Evolutionary conservation across 35 echinoderm and acorn worm species (phyloP), one percentile per base, ranked within the genome.

Genomic region (Diadema setosum): DNA sequence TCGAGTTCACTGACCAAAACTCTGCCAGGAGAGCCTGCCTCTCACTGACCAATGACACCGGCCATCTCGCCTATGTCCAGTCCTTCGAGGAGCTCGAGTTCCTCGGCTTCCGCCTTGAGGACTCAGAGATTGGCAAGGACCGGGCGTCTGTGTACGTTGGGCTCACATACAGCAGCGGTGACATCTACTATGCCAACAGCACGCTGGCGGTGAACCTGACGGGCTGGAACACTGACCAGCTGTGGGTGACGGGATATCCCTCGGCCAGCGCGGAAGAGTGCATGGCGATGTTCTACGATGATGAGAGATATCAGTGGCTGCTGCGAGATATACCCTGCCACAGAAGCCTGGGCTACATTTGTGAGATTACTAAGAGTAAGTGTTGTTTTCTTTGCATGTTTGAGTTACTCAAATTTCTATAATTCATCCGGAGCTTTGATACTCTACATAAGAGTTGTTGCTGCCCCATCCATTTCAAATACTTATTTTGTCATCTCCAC

Each of bases 361-460:
- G 90, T 63, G 90, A 91, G 69, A 74, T 86, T 43, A 86, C 82
- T 27, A 39, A 78, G 74, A 57, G 90, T 91, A 45, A 29, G 90
- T 84, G n/a, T n/a, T n/a, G n/a, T n/a, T n/a, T n/a, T n/a, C n/a
- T n/a, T n/a, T n/a, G n/a, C n/a, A n/a, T n/a, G n/a, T n/a, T n/a
- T n/a, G n/a, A n/a, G n/a, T n/a, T n/a, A n/a, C n/a, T n/a, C n/a
- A n/a, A n/a, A n/a, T n/a, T n/a, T n/a, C n/a, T n/a, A n/a, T n/a
- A n/a, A n/a, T n/a, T n/a, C n/a, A n/a, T n/a, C n/a, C n/a, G n/a
- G n/a, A n/a, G n/a, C n/a, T n/a, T n/a, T n/a, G n/a, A n/a, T n/a
- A n/a, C n/a, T n/a, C n/a, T n/a, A n/a, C n/a, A n/a, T n/a, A n/a
- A n/a, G n/a, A n/a, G n/a, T n/a, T n/a, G n/a, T n/a, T n/a, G n/a